A percentile compares a stretch with the other conserved stretches of the same genome.
Conservation (phyloP, 2,113 vertebrate species). For the Brachypteracias leptosomus region DNA sequence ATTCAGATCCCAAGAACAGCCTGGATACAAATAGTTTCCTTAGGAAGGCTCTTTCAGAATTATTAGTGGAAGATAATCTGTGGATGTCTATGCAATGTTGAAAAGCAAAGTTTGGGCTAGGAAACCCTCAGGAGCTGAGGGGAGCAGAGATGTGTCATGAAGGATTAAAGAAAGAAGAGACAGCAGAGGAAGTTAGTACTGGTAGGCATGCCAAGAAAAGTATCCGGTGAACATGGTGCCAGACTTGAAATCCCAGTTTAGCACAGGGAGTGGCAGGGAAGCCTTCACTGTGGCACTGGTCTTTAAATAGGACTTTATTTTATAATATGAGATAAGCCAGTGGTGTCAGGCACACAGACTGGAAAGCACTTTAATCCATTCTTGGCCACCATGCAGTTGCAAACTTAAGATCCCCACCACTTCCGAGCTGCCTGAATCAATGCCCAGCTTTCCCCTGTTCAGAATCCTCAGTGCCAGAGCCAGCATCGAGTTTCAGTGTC, state of each 20-base stretch:
- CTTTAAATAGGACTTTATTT: slow-evolving; percentile 67
- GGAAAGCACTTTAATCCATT: background rate
- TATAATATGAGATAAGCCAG: slow-evolving; percentile 37
- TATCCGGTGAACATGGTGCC: slow-evolving; percentile 47
- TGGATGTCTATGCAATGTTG: background rate
- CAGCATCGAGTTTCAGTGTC: background rate
- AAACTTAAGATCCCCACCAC: slow-evolving; percentile 5
- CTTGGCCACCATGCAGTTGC: background rate
- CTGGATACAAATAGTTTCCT: background rate
- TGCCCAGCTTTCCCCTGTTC: slow-evolving; percentile 13
- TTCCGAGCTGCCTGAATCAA: slow-evolving; percentile 48
- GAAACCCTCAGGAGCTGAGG: background rate
- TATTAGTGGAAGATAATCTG: background rate
- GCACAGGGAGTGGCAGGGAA: slow-evolving; percentile 47
- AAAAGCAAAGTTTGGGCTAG: background rate
- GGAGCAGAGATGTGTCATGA: background rate
- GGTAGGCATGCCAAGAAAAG: slow-evolving; percentile 39
- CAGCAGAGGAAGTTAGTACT: slow-evolving; percentile 46
- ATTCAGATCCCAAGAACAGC: background rate
- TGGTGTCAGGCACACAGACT: background rate
- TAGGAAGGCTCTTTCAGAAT: background rate
- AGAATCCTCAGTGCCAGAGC: background rate
- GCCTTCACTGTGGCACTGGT: slow-evolving; percentile 41
- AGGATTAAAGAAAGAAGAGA: slow-evolving; percentile 10
- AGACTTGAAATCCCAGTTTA: slow-evolving; percentile 53